Evolutionary conservation across 2,113 vertebrate species (phyloP).

Genomic region (Actenoides lindsayi): DNA sequence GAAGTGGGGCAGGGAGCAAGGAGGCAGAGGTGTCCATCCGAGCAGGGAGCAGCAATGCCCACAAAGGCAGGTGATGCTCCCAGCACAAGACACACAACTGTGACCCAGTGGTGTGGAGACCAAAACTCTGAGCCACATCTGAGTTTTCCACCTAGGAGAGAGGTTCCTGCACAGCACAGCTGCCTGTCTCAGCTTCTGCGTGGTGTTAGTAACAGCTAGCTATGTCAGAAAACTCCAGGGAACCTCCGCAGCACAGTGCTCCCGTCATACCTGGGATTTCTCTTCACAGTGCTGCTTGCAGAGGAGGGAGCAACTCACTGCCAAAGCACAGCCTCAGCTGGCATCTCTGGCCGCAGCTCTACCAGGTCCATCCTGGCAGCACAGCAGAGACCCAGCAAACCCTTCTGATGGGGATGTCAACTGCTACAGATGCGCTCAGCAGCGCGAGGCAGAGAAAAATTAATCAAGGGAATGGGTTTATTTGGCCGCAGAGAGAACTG

Average conservation of each 20-base stretch:
- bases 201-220: background rate
- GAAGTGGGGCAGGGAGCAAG: background rate
- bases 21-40: background rate
- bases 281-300: background rate
- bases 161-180: background rate
- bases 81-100: background rate
- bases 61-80: background rate
- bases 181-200: background rate
- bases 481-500: background rate
- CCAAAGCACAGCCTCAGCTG: background rate
- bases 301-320: background rate
- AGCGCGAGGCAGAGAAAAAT: background rate
- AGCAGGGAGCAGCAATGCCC: background rate
- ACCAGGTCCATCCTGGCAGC: background rate
- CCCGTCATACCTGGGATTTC: background rate
- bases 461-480: background rate
- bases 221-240: background rate
- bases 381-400: background rate
- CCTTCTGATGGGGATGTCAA: background rate
- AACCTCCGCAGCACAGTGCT: fast-evolving
- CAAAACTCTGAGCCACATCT: background rate
- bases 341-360: background rate
- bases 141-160: background rate
- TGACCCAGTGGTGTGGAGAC: background rate
- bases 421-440: background rate